Evolutionary conservation across 1,140 invertebrate species (phyloP).

Genomic region (Maniola jurtina): DNA sequence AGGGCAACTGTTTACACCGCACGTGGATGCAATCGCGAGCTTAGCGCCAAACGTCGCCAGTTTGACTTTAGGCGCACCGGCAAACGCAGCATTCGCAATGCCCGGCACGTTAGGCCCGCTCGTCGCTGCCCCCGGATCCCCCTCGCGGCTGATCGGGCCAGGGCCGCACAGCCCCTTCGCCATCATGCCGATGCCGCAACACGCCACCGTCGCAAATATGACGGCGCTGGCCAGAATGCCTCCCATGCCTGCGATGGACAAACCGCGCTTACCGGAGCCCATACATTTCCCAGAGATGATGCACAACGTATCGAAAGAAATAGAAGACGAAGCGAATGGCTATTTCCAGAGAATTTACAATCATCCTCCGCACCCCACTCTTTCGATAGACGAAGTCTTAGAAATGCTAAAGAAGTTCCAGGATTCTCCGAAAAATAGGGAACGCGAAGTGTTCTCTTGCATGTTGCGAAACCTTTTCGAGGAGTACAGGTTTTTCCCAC

Average conservation of each 20-base stretch:
- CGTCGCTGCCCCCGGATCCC: slow-evolving; percentile 90
- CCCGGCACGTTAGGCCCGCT: slow-evolving; percentile 85
- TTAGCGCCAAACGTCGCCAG: slow-evolving; percentile 86
- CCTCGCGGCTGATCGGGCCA: slow-evolving; percentile 86
- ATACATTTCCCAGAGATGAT: slow-evolving; percentile 85
- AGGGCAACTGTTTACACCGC: slow-evolving; percentile 83
- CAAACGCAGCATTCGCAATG: slow-evolving; percentile 84
- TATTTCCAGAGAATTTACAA: slow-evolving; percentile 99
- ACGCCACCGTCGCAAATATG: slow-evolving; percentile 82
- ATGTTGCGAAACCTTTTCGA: slow-evolving; percentile 99
- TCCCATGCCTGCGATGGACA: slow-evolving; percentile 81
- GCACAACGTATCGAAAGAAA: slow-evolving; percentile 92
- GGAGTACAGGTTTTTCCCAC: slow-evolving; percentile 98
- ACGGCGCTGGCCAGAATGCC: slow-evolving; percentile 80
- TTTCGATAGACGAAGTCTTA: slow-evolving; percentile 94
- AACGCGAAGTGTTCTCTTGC: slow-evolving; percentile 96
- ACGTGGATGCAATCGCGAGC: slow-evolving; percentile 85
- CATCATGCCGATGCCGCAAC: slow-evolving; percentile 84
- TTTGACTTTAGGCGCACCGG: slow-evolving; percentile 83
- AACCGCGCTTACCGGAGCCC: slow-evolving; percentile 79
- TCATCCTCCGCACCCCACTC: slow-evolving; percentile 94
- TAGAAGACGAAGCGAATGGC: slow-evolving; percentile 98
- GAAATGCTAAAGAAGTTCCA: slow-evolving; percentile 98
- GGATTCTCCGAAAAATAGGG: slow-evolving; percentile 92
- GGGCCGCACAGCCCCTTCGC: slow-evolving; percentile 86